Conservation (phyloP, 2,797 vertebrate species). For the Leptodactylus fallax region DNA sequence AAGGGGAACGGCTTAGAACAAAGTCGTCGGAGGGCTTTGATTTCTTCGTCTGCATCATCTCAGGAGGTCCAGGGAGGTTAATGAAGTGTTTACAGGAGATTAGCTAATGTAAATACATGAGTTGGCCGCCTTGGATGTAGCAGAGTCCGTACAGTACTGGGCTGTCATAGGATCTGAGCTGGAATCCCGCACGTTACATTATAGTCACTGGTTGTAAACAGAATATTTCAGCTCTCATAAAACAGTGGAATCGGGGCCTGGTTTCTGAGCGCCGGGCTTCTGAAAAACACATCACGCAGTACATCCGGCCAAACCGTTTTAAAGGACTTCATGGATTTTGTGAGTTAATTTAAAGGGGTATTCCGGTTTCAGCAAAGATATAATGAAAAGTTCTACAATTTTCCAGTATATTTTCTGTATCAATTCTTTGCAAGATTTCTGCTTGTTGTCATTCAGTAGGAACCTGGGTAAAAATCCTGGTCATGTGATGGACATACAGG, state of each 20-base stretch:
- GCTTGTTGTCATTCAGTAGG: no score
- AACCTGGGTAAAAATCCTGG: no score
- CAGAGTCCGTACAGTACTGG: background rate
- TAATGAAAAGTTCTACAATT: background rate
- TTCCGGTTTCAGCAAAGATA: background rate
- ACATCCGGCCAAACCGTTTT: background rate
- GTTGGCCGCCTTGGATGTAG: background rate
- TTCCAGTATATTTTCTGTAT: background rate
- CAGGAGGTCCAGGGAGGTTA: background rate
- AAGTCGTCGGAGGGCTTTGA: conserved; percentile 41
- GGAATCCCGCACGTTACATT: background rate
- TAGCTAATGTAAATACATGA: conserved; percentile 17
- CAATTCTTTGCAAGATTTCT: background rate
- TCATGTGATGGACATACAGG: no score
- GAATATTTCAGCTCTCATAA: conserved; percentile 36
- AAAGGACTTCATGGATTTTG: background rate
- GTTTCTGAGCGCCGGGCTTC: background rate
- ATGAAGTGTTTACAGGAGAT: conserved; percentile 54
- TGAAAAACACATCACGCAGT: conserved; percentile 17
- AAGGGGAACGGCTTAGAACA: conserved; percentile 35
- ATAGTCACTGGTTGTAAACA: conserved; percentile 8
- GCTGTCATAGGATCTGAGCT: background rate
- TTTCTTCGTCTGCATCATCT: conserved; percentile 9
- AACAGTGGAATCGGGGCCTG: background rate
- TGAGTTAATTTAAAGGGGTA: background rate